These are phyloP conservation scores for Merodon equestris DNA, from an alignment of 2,888 invertebrate genomes.

Conservation along the genomic window DNA sequence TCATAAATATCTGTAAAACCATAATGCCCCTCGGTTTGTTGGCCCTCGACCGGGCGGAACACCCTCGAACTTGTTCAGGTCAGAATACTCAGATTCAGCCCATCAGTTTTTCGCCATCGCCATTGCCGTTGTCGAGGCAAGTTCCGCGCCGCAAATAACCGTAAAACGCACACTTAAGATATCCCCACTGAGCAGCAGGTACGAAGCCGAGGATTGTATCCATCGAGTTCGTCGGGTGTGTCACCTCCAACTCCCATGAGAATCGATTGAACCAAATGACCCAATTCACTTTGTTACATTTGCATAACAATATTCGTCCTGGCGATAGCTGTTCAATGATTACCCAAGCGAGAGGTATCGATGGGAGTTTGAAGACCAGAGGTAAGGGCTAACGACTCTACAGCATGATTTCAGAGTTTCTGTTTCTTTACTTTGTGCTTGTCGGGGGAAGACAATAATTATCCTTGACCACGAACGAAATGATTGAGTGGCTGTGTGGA, in stretches of 20 bases:
- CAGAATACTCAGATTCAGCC: slow-evolving; percentile 5
- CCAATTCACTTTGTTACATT: slow-evolving; percentile 56
- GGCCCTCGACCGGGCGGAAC: too few species aligned
- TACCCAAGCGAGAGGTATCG: slow-evolving; percentile 54
- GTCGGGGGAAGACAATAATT: slow-evolving; percentile 34
- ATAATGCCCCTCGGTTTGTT: slow-evolving; percentile 1
- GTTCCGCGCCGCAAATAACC: slow-evolving; percentile 17
- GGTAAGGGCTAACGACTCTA: slow-evolving; percentile 37
- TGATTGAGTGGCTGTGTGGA: slow-evolving; percentile 45
- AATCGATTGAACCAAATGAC: slow-evolving; percentile 54
- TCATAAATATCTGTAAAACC: too few species aligned
- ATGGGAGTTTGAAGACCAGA: not conserved
- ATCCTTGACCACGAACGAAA: slow-evolving; percentile 58
- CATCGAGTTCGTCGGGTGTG: slow-evolving; percentile 40
- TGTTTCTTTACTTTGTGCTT: too few species aligned
- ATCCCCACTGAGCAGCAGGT: slow-evolving; percentile 6
- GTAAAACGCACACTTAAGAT: slow-evolving; percentile 54
- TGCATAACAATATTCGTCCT: slow-evolving; percentile 45
- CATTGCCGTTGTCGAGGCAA: too few species aligned
- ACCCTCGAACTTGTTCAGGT: slow-evolving; percentile 7
- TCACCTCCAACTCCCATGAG: not conserved
- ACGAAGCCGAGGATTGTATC: slow-evolving; percentile 9
- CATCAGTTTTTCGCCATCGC: slow-evolving; percentile 6
- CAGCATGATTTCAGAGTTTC: slow-evolving; percentile 29
- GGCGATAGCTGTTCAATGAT: slow-evolving; percentile 58